phyloP scores from a whole-genome alignment of 2,113 vertebrate species.

The Macheiramphus alcinus region DNA sequence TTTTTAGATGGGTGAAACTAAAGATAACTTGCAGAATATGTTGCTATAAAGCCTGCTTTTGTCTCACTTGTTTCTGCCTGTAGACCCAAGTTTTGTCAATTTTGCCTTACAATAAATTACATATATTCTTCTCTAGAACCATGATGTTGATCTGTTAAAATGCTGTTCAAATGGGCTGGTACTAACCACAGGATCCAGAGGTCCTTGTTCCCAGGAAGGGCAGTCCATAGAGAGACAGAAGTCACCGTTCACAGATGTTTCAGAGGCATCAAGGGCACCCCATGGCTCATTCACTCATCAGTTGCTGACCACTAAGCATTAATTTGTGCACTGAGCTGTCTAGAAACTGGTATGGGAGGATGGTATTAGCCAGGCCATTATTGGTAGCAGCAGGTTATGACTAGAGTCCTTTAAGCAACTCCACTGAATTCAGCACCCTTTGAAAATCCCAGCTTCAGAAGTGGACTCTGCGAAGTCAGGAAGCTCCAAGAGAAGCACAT shows the following conservation, averaged over 20 bases:
- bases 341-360: neutral
- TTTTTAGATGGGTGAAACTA: neutral
- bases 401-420: neutral
- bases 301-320: neutral
- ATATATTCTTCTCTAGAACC: neutral
- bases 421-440: neutral
- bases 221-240: neutral
- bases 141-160: neutral
- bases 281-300: neutral
- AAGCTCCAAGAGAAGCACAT: neutral
- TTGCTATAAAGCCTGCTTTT: neutral
- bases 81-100: neutral
- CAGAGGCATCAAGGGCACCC: neutral
- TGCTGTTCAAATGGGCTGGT: neutral
- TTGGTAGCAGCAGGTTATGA: neutral
- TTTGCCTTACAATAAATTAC: neutral
- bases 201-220: neutral
- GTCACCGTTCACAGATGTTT: neutral
- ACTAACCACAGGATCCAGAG: neutral
- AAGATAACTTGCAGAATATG: neutral
- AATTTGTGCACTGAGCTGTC: neutral
- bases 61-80: neutral
- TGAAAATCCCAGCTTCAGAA: neutral
- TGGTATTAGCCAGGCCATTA: neutral
- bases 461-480: accelerated